phyloP scores from a whole-genome alignment of 2,797 vertebrate genomes.

The Odontamblyopus lacepedii region DNA sequence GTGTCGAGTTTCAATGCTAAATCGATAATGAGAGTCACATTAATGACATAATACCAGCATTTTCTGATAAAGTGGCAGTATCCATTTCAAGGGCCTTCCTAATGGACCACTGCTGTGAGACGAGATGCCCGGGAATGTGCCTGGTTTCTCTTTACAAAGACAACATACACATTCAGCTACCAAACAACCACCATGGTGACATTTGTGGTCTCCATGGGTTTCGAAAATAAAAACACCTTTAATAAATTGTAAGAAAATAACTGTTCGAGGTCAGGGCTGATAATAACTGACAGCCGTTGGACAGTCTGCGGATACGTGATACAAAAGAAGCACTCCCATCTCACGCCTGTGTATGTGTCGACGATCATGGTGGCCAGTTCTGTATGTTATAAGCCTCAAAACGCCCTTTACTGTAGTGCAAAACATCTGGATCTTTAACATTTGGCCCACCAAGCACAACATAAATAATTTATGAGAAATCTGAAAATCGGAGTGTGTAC shows the following conservation, averaged over 20 bases:
- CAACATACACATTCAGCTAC: conserved; percentile 24
- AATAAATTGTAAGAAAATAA: conserved; percentile 9
- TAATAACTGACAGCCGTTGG: conserved; percentile 7
- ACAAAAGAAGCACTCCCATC: conserved; percentile 7
- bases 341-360: not conserved
- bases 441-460: conserved; percentile 22
- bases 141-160: conserved; percentile 48
- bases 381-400: conserved; percentile 12
- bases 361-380: conserved; percentile 14
- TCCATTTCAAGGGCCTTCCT: conserved; percentile 60
- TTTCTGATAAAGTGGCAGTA: conserved; percentile 47
- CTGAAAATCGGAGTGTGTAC: conserved; percentile 15
- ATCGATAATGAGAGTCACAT: conserved; percentile 53
- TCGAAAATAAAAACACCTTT: conserved; percentile 32
- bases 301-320: not conserved
- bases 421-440: conserved; percentile 23
- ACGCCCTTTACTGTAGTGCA: conserved; percentile 12
- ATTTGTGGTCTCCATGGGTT: conserved; percentile 22
- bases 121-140: conserved; percentile 49
- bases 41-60: conserved; percentile 55
- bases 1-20: conserved; percentile 64
- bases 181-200: conserved; percentile 31
- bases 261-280: conserved; percentile 9
- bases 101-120: conserved; percentile 59
- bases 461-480: conserved; percentile 22